Base-by-base conservation (phyloP, 2,797 vertebrate genomes). In the Macroramphosus scolopax region DNA sequence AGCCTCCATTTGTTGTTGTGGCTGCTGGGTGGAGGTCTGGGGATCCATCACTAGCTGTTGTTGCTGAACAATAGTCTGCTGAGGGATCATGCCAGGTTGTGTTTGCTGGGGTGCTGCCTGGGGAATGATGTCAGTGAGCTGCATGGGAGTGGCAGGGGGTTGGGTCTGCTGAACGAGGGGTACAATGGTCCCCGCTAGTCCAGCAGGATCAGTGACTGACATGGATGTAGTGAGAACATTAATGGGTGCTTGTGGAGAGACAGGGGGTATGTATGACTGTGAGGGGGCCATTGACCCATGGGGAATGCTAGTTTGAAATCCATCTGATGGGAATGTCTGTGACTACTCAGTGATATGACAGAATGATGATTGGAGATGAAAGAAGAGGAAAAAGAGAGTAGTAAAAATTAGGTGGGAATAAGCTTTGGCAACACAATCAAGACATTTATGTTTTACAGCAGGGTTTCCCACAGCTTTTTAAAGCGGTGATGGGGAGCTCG, bases 311-410 rank as follows among this genome's bases (percentile, higher is more conserved):
- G 77, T 82, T 56, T 92, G 88, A 50, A 88, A 75, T 58, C 70
- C 45, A 49, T 90, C 88, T 72, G 86, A 64, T 63, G 87, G 72
- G 77, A 87, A 89, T 75, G 87, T 63, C 83, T 92, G 79, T 68
- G 83, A 63, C 80, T 88, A 52, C 25, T 80, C 53, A 56, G 63
- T 56, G 77, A 63, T 31, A 80, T 83, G 73, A 69, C 39, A 67
- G 43, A 73, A 80, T 41, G 73, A 61, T 75, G 68, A 65, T 68
- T 66, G 62, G 57, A 72, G 57, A 70, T 81, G 75, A 76, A 64
- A 62, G 51, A 71, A 51, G 44, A 55, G 52, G 81, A 37, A 62
- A 42, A 81, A 82, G 72, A 80, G 77, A 84, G 81, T 50, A 69
- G 76, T 57, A 84, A 80, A 81, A 78, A 84, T 72, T 75, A 75